Conservation (phyloP, 1,140 invertebrate genomes). For the Spodoptera frugiperda region DNA sequence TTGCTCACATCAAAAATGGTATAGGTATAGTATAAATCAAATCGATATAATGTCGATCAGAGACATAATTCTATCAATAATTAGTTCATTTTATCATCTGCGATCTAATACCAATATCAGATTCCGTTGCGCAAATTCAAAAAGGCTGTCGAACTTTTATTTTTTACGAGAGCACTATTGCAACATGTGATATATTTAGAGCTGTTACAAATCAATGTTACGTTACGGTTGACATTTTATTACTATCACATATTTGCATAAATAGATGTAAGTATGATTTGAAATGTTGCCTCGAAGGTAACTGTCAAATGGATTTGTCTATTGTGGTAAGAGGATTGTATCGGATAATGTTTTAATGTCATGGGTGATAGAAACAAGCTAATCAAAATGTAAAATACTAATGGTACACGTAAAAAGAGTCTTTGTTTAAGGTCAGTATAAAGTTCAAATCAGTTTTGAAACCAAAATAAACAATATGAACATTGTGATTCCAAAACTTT, state of each 20-base stretch:
- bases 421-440: too few species aligned
- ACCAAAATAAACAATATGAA: too few species aligned
- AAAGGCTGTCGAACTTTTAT: constrained; percentile 47
- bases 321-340: constrained; percentile 30
- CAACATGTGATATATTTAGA: constrained; percentile 31
- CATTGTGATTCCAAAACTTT: too few species aligned
- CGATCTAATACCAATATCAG: constrained; percentile 32
- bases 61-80: constrained; percentile 39
- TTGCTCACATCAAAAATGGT: neutral
- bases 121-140: constrained; percentile 56
- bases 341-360: neutral
- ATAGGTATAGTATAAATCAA: constrained; percentile 31
- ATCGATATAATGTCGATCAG: constrained; percentile 41
- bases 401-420: too few species aligned
- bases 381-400: too few species aligned
- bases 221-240: constrained; percentile 52
- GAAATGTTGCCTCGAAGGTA: constrained; percentile 50
- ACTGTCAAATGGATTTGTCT: constrained; percentile 43
- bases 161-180: constrained; percentile 54
- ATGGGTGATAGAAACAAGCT: neutral
- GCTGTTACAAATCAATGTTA: constrained; percentile 42
- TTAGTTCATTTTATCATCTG: constrained; percentile 29
- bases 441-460: too few species aligned
- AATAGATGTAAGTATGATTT: constrained; percentile 33
- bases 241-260: constrained; percentile 49